These are phyloP conservation scores for Macropus fuliginosus DNA, from an alignment of 2,797 vertebrate genomes.

Conservation along the genomic window DNA sequence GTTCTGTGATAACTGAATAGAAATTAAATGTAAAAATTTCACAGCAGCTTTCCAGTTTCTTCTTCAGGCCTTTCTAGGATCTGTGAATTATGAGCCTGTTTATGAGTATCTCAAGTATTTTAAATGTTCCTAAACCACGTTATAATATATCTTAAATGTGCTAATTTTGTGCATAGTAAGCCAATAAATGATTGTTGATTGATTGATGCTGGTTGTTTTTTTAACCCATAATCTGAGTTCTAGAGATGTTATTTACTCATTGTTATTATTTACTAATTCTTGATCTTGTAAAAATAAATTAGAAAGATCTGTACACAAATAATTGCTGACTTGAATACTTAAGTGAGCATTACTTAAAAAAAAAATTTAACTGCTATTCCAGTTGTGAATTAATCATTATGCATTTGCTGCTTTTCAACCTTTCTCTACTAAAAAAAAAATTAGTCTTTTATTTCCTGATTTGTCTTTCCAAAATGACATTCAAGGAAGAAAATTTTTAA, in stretches of 20 bases:
- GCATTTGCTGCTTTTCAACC: background rate
- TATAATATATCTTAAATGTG: slow-evolving; percentile 10
- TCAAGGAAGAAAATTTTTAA: background rate
- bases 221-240: slow-evolving; percentile 16
- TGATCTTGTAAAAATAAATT: slow-evolving; percentile 30
- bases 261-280: slow-evolving; percentile 10
- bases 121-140: background rate
- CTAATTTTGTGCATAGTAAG: background rate
- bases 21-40: slow-evolving; percentile 44
- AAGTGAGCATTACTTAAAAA: background rate
- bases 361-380: background rate
- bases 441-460: slow-evolving; percentile 32
- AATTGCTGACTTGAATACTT: slow-evolving; percentile 40
- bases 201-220: slow-evolving; percentile 28
- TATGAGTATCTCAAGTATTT: background rate
- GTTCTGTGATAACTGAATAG: slow-evolving; percentile 33
- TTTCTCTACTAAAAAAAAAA: background rate
- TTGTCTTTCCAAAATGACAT: slow-evolving; percentile 14
- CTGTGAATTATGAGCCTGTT: slow-evolving; percentile 33
- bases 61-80: slow-evolving; percentile 12
- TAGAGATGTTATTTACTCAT: slow-evolving; percentile 11
- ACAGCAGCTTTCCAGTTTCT: background rate
- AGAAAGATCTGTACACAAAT: slow-evolving; percentile 22
- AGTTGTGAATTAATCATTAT: background rate
- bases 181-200: slow-evolving; percentile 5